phyloP scores from a whole-genome alignment of 1,140 invertebrate genomes.

The Papilio polytes region DNA sequence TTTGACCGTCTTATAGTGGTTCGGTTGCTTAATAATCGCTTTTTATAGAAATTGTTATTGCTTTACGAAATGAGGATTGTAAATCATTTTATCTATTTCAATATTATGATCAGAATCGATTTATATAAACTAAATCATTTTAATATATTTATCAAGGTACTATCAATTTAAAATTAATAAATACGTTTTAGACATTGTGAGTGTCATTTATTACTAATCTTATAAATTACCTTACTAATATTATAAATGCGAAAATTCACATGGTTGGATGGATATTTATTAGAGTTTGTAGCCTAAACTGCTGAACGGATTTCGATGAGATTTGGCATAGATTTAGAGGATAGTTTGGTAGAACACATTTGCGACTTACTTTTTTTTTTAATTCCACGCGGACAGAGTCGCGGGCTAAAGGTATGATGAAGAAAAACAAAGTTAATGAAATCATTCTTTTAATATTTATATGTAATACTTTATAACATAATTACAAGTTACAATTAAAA shows the following conservation, averaged over 20 bases:
- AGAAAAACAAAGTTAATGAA: slow-evolving; percentile 59
- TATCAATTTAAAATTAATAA: slow-evolving; percentile 8
- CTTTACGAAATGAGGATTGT: not conserved
- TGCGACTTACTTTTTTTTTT: no score
- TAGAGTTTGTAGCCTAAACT: no score
- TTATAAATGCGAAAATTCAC: no score
- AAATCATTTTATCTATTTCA: not conserved
- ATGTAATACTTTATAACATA: slow-evolving; percentile 83
- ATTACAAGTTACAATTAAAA: slow-evolving; percentile 83
- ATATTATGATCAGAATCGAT: not conserved
- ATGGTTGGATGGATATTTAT: no score
- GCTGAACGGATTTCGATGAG: no score
- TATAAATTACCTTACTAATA: no score
- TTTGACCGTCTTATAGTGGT: not conserved
- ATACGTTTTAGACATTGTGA: not conserved
- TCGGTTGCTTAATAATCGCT: not conserved
- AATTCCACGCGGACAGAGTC: no score
- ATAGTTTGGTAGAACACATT: no score
- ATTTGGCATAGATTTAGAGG: no score
- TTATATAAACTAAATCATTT: not conserved
- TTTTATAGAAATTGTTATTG: not conserved
- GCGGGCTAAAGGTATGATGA: not conserved
- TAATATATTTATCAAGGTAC: not conserved
- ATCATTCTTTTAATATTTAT: slow-evolving; percentile 83
- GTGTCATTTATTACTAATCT: not conserved